Percentiles rank a stretch among this genome's conserved stretches.
Conservation (phyloP, 2,888 invertebrate genomes). For the Xiphydria camelus region DNA sequence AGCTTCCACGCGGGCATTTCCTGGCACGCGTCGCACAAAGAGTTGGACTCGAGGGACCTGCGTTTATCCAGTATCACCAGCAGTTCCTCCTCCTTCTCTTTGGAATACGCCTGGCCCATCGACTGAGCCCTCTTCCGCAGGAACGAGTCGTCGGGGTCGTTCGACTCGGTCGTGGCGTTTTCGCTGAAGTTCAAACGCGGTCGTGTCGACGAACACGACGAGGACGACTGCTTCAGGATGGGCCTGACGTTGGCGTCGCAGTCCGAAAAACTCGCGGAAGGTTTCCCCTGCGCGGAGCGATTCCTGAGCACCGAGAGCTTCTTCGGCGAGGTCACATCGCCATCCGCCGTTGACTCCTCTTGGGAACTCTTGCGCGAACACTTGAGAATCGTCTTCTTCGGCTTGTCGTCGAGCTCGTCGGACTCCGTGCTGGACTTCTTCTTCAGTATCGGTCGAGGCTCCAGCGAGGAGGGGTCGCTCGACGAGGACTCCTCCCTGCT, state of each 20-base stretch:
- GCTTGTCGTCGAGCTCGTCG: conserved; percentile 73
- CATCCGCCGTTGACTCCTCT: conserved; percentile 65
- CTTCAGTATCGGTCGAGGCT: conserved; percentile 75
- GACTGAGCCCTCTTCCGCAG: conserved; percentile 49
- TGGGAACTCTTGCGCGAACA: conserved; percentile 69
- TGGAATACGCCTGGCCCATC: conserved; percentile 44
- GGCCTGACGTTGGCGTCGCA: conserved; percentile 64
- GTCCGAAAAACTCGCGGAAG: conserved; percentile 45
- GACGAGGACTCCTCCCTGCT: conserved; percentile 66
- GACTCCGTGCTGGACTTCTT: conserved; percentile 81
- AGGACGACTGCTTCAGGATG: conserved; percentile 68
- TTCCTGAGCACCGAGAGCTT: conserved; percentile 64
- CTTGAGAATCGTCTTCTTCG: conserved; percentile 78
- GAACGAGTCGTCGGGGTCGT: conserved; percentile 57
- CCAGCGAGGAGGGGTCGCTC: conserved; percentile 43
- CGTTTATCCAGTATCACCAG: conserved; percentile 22
- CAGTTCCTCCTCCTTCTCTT: conserved; percentile 29
- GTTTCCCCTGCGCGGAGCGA: conserved; percentile 62
- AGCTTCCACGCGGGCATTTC: no score
- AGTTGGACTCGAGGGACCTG: conserved; percentile 35
- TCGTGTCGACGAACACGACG: conserved; percentile 64
- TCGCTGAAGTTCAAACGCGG: conserved; percentile 69
- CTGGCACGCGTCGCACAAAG: conserved; percentile 24
- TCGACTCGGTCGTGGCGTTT: conserved; percentile 55
- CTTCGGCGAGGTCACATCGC: conserved; percentile 62